Conservation (phyloP, 2,797 vertebrate species). For the Petrocephalus sullivani region DNA sequence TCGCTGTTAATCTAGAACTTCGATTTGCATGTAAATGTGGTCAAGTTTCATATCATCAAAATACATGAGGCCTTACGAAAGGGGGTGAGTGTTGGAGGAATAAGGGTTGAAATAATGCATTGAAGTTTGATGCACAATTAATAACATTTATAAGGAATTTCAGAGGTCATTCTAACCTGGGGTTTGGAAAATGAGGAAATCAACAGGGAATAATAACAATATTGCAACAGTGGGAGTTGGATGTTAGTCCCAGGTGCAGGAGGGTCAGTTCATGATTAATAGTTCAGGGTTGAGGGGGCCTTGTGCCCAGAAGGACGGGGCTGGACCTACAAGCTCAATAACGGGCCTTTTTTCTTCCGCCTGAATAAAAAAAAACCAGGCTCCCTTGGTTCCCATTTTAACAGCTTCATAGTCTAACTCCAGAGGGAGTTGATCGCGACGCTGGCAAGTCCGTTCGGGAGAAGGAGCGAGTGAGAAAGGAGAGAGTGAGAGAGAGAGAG, state of each 20-base stretch:
- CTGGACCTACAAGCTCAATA: constrained; percentile 59
- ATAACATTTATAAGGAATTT: constrained; percentile 88
- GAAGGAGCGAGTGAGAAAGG: constrained; percentile 9
- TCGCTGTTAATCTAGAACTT: constrained; percentile 99
- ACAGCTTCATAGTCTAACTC: constrained; percentile 57
- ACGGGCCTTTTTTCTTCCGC: constrained; percentile 29
- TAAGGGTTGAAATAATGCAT: constrained; percentile 73
- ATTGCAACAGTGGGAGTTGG: constrained; percentile 70
- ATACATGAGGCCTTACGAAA: constrained; percentile 79
- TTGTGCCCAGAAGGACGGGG: constrained; percentile 63
- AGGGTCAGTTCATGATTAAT: constrained; percentile 69
- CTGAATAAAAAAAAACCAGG: constrained; percentile 57
- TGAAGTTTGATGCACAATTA: constrained; percentile 89
- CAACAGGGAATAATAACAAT: constrained; percentile 80
- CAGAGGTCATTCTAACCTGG: constrained; percentile 76
- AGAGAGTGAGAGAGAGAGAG: constrained; percentile 1
- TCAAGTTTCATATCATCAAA: constrained; percentile 99
- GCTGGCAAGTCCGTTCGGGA: constrained; percentile 51
- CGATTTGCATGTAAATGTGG: constrained; percentile 99
- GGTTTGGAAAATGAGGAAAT: constrained; percentile 76
- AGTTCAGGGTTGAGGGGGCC: constrained; percentile 59
- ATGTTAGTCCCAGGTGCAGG: constrained; percentile 74
- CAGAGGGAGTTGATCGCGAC: constrained; percentile 61
- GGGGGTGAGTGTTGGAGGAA: constrained; percentile 30
- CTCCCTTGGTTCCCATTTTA: constrained; percentile 62